phyloP scores from a whole-genome alignment of 2,113 vertebrate species.

The cattle (Bos taurus) region ARS-UCD2.0 NC_037331.1:97154501-97155000 shows the following conservation, averaged over 20 bases:
- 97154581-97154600: not conserved
- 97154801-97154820: not conserved
- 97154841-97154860: not conserved
- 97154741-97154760: not conserved
- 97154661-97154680: not conserved
- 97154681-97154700: not conserved
- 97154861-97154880: not conserved
- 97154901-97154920: not conserved
- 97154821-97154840: not conserved
- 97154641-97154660: not conserved
- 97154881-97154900: not conserved
- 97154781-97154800: not conserved
- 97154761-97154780: too few relatives aligned
- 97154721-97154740: not conserved
- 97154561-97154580: not conserved
- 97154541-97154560: not conserved
- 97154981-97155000: not conserved
- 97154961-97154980: not conserved
- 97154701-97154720: not conserved
- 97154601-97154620: not conserved
- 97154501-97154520: not conserved
- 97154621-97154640: not conserved
- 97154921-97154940: not conserved
- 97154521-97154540: slow-evolving; percentile 46
- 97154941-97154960: not conserved